A percentile compares a stretch with the other conserved stretches of the same genome.
Conservation (phyloP, 2,888 invertebrate species). For the Heliconius sara region DNA sequence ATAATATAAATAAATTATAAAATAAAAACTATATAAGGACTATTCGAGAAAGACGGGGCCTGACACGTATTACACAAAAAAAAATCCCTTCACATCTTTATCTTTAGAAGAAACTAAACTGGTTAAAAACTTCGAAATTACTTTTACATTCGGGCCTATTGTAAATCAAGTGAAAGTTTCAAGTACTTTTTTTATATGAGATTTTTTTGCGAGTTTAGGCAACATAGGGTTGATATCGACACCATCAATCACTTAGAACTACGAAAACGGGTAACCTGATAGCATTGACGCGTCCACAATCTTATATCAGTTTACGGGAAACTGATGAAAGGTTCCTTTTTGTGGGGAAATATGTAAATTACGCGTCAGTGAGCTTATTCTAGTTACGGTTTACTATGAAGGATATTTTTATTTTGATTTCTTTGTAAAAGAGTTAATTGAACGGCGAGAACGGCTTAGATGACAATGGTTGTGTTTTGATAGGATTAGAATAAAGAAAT, state of each 20-base stretch:
- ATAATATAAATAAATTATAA: not conserved
- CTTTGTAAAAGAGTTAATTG: not conserved
- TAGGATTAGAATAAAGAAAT: not conserved
- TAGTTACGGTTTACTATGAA: not conserved
- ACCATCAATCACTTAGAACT: conserved; percentile 55
- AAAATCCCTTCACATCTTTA: conserved; percentile 5
- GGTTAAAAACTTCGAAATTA: conserved; percentile 25
- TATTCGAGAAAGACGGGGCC: no score
- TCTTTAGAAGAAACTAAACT: conserved; percentile 16
- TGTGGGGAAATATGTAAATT: conserved; percentile 35
- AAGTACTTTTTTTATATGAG: conserved; percentile 18
- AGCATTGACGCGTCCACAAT: conserved; percentile 52
- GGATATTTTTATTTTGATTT: not conserved
- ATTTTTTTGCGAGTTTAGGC: conserved; percentile 25
- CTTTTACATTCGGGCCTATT: conserved; percentile 19
- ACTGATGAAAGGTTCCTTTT: conserved; percentile 28
- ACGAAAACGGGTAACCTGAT: conserved; percentile 51
- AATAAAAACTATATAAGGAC: not conserved
- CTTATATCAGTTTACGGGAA: conserved; percentile 47
- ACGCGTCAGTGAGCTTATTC: conserved; percentile 3
- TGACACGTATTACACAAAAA: not conserved
- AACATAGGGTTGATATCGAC: conserved; percentile 34
- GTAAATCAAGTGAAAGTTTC: conserved; percentile 22
- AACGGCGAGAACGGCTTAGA: not conserved
- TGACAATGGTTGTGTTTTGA: not conserved